These are phyloP conservation scores for Melinaea menophilus DNA, from an alignment of 2,888 invertebrate species.

Conservation along the genomic window DNA sequence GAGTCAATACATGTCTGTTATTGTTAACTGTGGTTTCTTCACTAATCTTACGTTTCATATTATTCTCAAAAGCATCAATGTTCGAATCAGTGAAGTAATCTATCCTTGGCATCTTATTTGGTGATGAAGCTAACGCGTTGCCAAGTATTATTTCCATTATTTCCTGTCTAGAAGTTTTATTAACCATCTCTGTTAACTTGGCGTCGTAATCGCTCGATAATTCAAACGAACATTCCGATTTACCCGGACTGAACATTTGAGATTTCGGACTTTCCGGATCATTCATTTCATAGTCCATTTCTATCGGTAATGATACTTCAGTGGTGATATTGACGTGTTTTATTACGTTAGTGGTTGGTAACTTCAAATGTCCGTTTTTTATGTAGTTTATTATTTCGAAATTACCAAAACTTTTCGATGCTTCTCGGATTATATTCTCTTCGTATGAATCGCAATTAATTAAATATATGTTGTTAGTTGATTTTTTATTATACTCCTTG, in stretches of 20 bases:
- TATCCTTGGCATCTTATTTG: conserved; percentile 58
- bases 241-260: conserved; percentile 59
- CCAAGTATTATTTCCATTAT: conserved; percentile 75
- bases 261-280: conserved; percentile 24
- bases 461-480: conserved; percentile 50
- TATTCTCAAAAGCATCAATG: conserved; percentile 45
- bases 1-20: conserved; percentile 55
- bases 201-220: conserved; percentile 66
- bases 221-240: conserved; percentile 70
- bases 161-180: conserved; percentile 65
- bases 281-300: conserved; percentile 35
- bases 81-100: conserved; percentile 59
- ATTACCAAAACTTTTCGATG: conserved; percentile 48
- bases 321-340: conserved; percentile 52
- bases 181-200: conserved; percentile 68
- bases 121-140: conserved; percentile 48
- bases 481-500: conserved; percentile 43
- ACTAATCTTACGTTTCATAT: conserved; percentile 52
- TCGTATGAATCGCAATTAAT: conserved; percentile 65
- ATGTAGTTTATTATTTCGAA: conserved; percentile 61
- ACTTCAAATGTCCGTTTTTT: conserved; percentile 59
- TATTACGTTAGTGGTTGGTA: conserved; percentile 48
- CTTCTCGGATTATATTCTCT: conserved; percentile 58
- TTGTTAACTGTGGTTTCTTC: conserved; percentile 59
- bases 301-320: conserved; percentile 58